phyloP scores from a whole-genome alignment of 2,888 invertebrate genomes.

The Diaperis boleti region DNA sequence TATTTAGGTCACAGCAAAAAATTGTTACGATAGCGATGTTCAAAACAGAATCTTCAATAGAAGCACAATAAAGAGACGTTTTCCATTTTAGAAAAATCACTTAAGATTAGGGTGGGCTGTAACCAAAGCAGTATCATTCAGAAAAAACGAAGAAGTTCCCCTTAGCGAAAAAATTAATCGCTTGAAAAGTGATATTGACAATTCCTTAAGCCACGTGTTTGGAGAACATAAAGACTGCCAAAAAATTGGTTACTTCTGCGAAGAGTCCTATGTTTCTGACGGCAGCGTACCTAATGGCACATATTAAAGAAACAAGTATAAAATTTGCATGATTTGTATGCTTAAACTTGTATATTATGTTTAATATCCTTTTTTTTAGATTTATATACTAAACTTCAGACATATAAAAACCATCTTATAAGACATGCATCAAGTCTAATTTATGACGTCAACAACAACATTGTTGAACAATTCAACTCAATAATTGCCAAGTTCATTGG shows the following conservation, averaged over 20 bases:
- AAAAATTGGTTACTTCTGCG: constrained; percentile 25
- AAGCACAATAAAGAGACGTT: too few relatives aligned
- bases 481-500: constrained; percentile 13
- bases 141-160: constrained; percentile 16
- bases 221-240: constrained; percentile 28
- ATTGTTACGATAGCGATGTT: too few relatives aligned
- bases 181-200: constrained; percentile 27
- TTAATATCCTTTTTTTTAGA: constrained; percentile 4
- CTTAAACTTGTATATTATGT: too few relatives aligned
- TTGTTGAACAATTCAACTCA: too few relatives aligned
- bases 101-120: constrained; percentile 14
- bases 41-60: too few relatives aligned
- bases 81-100: constrained; percentile 16
- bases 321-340: too few relatives aligned
- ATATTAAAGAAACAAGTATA: neutral
- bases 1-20: too few relatives aligned
- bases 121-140: constrained; percentile 8
- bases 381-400: constrained; percentile 3
- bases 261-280: neutral
- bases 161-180: constrained; percentile 10
- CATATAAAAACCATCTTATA: neutral
- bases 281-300: neutral
- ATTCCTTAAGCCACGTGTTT: constrained; percentile 25
- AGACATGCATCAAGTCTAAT: constrained; percentile 8
- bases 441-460: constrained; percentile 2